phyloP scores from a whole-genome alignment of 2,113 vertebrate genomes.

The Vidua macroura region DNA sequence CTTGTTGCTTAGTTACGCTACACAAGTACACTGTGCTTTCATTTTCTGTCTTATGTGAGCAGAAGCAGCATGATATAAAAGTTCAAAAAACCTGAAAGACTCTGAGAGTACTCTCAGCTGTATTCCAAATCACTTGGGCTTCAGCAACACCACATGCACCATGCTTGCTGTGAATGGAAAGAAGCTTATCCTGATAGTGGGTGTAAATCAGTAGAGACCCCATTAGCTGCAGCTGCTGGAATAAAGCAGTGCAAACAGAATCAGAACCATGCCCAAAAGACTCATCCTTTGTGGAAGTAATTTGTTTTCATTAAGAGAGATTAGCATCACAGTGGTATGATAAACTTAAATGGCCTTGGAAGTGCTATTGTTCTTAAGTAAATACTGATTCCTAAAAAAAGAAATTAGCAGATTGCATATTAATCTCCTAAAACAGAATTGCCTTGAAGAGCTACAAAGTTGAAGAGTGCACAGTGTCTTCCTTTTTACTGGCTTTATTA shows the following conservation, averaged over 20 bases:
- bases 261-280: neutral
- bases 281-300: neutral
- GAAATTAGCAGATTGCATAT: neutral
- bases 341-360: conserved; percentile 10
- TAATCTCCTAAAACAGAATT: neutral
- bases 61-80: conserved; percentile 1
- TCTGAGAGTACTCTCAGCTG: neutral
- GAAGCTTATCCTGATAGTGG: neutral
- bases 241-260: neutral
- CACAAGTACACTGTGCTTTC: neutral
- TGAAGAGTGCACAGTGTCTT: neutral
- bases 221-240: neutral
- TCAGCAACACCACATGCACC: neutral
- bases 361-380: conserved; percentile 1
- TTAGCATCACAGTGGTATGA: neutral
- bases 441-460: neutral
- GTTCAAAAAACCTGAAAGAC: neutral
- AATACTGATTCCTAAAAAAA: neutral
- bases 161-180: neutral
- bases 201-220: neutral
- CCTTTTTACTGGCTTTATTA: neutral
- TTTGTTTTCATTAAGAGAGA: conserved; percentile 27
- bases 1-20: conserved; percentile 7
- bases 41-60: conserved; percentile 22
- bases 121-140: neutral